These are phyloP conservation scores for Sycobia sp. DNA, from an alignment of 1,140 invertebrate genomes.

Conservation along the genomic window DNA sequence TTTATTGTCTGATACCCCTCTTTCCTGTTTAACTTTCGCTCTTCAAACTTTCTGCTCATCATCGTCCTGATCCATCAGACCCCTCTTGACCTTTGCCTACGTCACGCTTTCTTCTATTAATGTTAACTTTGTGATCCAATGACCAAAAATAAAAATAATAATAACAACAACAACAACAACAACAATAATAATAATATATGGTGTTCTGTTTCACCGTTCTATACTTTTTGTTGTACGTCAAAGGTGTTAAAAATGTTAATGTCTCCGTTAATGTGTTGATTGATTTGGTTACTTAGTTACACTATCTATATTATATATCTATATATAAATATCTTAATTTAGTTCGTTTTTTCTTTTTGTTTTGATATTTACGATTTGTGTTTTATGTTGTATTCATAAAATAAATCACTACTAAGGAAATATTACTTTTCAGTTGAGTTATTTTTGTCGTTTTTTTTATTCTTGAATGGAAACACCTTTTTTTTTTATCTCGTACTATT, in stretches of 20 bases:
- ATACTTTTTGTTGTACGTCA: constrained; percentile 10
- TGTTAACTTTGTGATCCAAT: constrained; percentile 11
- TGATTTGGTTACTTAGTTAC: neutral
- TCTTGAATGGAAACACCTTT: constrained; percentile 5
- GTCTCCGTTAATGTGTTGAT: constrained; percentile 1
- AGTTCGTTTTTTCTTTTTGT: no score
- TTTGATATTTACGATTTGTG: no score
- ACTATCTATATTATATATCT: neutral
- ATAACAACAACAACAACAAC: neutral
- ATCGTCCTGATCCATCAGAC: neutral
- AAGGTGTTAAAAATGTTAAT: constrained; percentile 8
- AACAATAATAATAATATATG: neutral
- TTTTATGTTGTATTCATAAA: neutral
- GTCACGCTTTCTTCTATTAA: constrained; percentile 15
- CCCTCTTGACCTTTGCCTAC: no score
- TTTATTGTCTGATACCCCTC: constrained; percentile 9
- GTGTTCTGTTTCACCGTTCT: constrained; percentile 12
- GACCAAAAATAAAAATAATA: neutral
- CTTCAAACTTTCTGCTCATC: constrained; percentile 10
- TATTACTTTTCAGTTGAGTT: neutral
- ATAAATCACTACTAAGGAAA: neutral
- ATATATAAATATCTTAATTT: neutral
- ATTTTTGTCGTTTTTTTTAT: neutral
- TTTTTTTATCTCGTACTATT: constrained; percentile 5
- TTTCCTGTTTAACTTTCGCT: constrained; percentile 4